Conservation (phyloP, 2,113 vertebrate genomes). For the Seriola quinqueradiata region DNA sequence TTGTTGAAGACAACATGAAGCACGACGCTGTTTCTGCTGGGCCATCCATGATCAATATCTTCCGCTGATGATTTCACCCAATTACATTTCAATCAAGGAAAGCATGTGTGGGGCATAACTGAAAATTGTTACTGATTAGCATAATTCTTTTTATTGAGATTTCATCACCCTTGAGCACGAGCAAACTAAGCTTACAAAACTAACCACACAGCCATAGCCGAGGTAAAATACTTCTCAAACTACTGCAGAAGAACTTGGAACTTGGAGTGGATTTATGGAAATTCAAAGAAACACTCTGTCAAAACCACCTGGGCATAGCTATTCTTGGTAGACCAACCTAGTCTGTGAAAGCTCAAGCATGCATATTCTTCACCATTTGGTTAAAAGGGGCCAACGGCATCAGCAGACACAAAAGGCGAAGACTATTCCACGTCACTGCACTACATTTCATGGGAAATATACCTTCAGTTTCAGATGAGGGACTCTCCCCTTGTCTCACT, state of each 20-base stretch:
- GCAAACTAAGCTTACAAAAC: slow-evolving; percentile 29
- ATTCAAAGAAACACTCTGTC: slow-evolving; percentile 41
- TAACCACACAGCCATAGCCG: neutral
- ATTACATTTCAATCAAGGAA: slow-evolving; percentile 69
- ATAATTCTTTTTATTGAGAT: slow-evolving; percentile 59
- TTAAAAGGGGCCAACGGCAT: slow-evolving; percentile 58
- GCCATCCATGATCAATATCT: slow-evolving; percentile 52
- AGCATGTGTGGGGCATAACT: slow-evolving; percentile 40
- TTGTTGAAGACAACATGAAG: slow-evolving; percentile 41
- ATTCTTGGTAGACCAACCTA: slow-evolving; percentile 54
- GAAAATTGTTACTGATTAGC: slow-evolving; percentile 57
- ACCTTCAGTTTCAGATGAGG: slow-evolving; percentile 69
- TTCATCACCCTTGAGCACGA: slow-evolving; percentile 31
- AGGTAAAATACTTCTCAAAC: slow-evolving; percentile 28
- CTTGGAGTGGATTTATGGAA: slow-evolving; percentile 40
- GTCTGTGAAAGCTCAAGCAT: slow-evolving; percentile 34
- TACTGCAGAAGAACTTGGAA: neutral
- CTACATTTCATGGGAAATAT: slow-evolving; percentile 79
- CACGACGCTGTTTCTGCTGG: slow-evolving; percentile 35
- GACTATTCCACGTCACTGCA: slow-evolving; percentile 74
- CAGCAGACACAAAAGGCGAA: slow-evolving; percentile 65
- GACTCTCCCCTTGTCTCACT: slow-evolving; percentile 60
- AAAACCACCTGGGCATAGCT: slow-evolving; percentile 68
- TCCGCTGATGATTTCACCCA: slow-evolving; percentile 55
- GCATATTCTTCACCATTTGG: slow-evolving; percentile 53